Conservation (phyloP, 2,113 vertebrate genomes). For the Serinus canaria region DNA sequence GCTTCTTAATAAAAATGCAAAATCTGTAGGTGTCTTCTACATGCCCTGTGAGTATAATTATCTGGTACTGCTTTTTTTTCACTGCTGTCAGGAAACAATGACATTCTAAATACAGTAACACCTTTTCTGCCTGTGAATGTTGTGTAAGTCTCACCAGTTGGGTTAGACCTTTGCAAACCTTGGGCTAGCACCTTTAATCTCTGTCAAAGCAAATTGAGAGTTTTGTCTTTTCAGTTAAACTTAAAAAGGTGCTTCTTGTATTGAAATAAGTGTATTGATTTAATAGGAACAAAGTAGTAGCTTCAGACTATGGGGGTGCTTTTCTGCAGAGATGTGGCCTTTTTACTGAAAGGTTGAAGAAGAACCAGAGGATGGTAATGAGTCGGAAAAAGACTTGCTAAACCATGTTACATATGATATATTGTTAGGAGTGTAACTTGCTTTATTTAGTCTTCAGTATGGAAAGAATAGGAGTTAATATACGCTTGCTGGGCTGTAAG, state of each 20-base stretch:
- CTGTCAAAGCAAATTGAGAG: background rate
- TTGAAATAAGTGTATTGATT: background rate
- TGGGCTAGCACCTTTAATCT: background rate
- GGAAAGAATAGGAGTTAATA: background rate
- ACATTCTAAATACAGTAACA: background rate
- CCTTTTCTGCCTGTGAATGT: background rate
- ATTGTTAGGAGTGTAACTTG: background rate
- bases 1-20: background rate
- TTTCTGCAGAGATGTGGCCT: background rate
- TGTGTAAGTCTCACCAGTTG: background rate
- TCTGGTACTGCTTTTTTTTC: background rate
- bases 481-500: background rate
- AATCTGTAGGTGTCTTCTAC: background rate
- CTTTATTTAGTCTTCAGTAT: background rate
- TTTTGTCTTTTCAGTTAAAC: background rate
- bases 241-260: background rate
- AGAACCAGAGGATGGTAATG: background rate
- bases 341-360: background rate
- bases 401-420: background rate
- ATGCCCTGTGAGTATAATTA: background rate
- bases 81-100: background rate
- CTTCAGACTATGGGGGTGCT: background rate
- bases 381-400: background rate
- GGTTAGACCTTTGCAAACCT: background rate
- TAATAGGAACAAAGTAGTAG: background rate